Evolutionary conservation across 2,888 invertebrate species (phyloP), one percentile per base, ranked within the genome.

Genomic region (Drosophila mimica): DNA sequence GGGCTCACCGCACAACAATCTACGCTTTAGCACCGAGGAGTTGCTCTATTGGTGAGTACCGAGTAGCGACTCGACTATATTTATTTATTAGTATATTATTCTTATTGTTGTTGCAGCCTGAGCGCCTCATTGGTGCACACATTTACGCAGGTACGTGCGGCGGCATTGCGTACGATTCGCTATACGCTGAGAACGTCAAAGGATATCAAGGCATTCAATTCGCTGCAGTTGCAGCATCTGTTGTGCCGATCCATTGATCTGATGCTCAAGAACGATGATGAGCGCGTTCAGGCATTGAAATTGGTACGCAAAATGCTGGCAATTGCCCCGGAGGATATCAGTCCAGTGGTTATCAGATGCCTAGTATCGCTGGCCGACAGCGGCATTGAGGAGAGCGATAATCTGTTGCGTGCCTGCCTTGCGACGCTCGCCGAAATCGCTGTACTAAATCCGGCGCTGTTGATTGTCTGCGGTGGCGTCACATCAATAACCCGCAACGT

Each of bases 341-440:
- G 97, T 85, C 94, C 95, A 11, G 95, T 96, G 3, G 93, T 99
- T 76, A 95, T 97, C 54, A 95, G 97, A 71, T 97, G 97, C 77
- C 93, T 99, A 67, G 95, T 98, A 34, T 96, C 98, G 11, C 95
- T 98, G 60, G 96, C 96, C 17, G 96, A 97, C 86, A 96, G 97
- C 93, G 95, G 96, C 83, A 93, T 96, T 8, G 96, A 96, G 79
- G 92, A 93, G 79, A 96, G 96, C 73, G 98, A 99, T 92, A 94
- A 97, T 73, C 94, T 98, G 92, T 95, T 98, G 52, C 94, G 97
- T 74, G 96, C 97, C 15, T 97, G 97, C 87, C 94, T 98, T 66
- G 98, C 98, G 34, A 96, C 97, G 9, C 94, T 99, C 15, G 97
- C 97, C 82, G 98, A 99, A 94, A 95, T 98, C 88, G 97, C 97